Conservation (phyloP, 2,113 vertebrate genomes). For the Lasiurus borealis region DNA sequence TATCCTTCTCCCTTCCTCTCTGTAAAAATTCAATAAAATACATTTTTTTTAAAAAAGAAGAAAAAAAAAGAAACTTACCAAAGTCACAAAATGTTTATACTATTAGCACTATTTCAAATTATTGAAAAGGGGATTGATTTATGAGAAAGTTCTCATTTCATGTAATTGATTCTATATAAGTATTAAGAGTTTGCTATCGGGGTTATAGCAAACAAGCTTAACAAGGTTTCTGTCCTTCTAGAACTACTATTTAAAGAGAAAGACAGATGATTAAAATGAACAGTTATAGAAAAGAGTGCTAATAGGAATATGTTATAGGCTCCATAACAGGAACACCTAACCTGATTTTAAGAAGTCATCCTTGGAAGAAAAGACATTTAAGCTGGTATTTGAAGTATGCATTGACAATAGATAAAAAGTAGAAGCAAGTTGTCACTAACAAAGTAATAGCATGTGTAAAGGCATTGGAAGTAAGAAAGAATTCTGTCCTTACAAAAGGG, state of each 20-base stretch:
- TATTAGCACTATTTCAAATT: constrained; percentile 39
- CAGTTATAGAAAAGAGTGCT: not conserved
- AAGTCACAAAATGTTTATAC: constrained; percentile 24
- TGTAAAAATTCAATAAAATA: too few species aligned
- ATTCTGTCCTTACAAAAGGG: not conserved
- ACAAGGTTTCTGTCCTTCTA: not conserved
- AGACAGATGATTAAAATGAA: constrained; percentile 3
- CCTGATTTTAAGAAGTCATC: not conserved
- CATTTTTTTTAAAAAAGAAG: too few species aligned
- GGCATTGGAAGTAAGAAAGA: not conserved
- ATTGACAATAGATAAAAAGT: not conserved
- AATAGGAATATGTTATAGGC: not conserved
- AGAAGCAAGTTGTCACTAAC: constrained; percentile 29
- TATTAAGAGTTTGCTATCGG: not conserved
- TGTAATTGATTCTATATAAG: not conserved
- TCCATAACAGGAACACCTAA: not conserved
- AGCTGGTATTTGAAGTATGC: not conserved
- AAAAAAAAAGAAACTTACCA: constrained; percentile 29
- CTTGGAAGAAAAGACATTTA: constrained; percentile 28
- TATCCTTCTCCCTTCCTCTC: too few species aligned
- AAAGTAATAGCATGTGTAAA: not conserved
- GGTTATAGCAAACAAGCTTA: not conserved
- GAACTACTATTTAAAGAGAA: not conserved
- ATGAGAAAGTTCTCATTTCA: constrained; percentile 17
- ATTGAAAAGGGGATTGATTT: not conserved